phyloP scores from a whole-genome alignment of 2,888 invertebrate genomes.

The Drosophila demipolita region DNA sequence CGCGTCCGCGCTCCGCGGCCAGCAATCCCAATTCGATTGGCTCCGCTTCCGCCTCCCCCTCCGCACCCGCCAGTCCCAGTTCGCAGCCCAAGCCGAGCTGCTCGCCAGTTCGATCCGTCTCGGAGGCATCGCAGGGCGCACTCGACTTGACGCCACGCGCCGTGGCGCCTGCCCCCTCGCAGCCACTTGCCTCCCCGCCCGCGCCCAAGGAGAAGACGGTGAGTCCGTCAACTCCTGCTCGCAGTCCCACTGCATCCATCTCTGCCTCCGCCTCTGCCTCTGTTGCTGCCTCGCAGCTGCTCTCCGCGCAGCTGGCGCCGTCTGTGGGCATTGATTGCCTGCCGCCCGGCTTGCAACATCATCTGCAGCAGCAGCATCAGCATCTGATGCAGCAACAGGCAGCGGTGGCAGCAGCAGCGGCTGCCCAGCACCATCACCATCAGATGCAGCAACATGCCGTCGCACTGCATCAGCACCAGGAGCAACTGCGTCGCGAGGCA shows the following conservation, averaged over 20 bases:
- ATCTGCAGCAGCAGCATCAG: slow-evolving; percentile 83
- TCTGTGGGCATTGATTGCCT: slow-evolving; percentile 77
- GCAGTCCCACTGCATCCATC: slow-evolving; percentile 53
- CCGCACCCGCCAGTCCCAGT: slow-evolving; percentile 82
- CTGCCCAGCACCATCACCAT: slow-evolving; percentile 81
- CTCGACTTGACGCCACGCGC: slow-evolving; percentile 87
- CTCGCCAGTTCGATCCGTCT: slow-evolving; percentile 84
- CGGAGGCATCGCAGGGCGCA: slow-evolving; percentile 86
- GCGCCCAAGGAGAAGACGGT: slow-evolving; percentile 63
- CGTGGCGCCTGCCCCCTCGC: slow-evolving; percentile 30
- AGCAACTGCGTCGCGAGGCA: slow-evolving; percentile 82
- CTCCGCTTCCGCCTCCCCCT: slow-evolving; percentile 72
- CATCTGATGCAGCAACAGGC: slow-evolving; percentile 83
- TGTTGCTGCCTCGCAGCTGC: slow-evolving; percentile 21
- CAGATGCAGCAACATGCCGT: slow-evolving; percentile 83
- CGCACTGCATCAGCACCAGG: slow-evolving; percentile 79
- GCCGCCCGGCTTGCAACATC: slow-evolving; percentile 82
- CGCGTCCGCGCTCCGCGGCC: slow-evolving; percentile 72
- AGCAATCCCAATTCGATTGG: slow-evolving; percentile 77
- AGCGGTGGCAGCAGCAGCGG: slow-evolving; percentile 80
- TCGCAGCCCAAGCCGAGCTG: slow-evolving; percentile 63
- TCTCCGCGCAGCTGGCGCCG: slow-evolving; percentile 65
- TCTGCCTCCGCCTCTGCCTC: slow-evolving; percentile 35
- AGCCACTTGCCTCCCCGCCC: slow-evolving; percentile 45
- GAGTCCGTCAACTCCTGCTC: slow-evolving; percentile 54